phyloP scores from a whole-genome alignment of 2,797 vertebrate genomes.

The Synaphobranchus kaupii region DNA sequence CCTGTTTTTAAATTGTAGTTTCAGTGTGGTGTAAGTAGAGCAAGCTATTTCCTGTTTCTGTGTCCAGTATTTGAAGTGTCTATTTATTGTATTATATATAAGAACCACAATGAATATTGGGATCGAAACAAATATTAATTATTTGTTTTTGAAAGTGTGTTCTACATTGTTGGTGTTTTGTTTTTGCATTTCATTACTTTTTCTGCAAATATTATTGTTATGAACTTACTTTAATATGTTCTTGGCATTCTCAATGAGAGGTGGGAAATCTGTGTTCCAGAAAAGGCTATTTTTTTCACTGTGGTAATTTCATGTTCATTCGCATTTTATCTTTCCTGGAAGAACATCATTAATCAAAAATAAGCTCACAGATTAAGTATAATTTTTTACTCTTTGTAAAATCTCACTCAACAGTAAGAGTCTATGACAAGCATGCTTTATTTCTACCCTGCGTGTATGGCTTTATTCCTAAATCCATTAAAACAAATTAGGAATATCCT shows the following conservation, averaged over 20 bases:
- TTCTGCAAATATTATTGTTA: constrained; percentile 13
- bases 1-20: background rate
- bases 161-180: constrained; percentile 4
- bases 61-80: background rate
- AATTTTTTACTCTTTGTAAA: background rate
- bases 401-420: background rate
- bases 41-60: background rate
- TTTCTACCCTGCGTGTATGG: background rate
- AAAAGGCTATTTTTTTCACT: constrained; percentile 6
- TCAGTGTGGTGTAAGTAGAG: background rate
- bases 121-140: background rate
- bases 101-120: background rate
- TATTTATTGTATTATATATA: background rate
- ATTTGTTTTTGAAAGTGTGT: background rate
- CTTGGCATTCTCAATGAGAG: constrained; percentile 10
- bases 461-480: constrained; percentile 12
- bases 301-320: constrained; percentile 26
- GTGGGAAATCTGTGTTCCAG: constrained; percentile 24
- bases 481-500: constrained; percentile 9
- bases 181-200: constrained; percentile 20
- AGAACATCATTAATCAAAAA: constrained; percentile 9
- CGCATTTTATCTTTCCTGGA: constrained; percentile 23
- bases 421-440: background rate
- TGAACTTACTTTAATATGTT: background rate
- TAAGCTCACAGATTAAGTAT: constrained; percentile 23